Percentiles rank a stretch among this genome's conserved stretches.
Conservation (phyloP, 2,113 vertebrate genomes). For the Ophiodon elongatus region DNA sequence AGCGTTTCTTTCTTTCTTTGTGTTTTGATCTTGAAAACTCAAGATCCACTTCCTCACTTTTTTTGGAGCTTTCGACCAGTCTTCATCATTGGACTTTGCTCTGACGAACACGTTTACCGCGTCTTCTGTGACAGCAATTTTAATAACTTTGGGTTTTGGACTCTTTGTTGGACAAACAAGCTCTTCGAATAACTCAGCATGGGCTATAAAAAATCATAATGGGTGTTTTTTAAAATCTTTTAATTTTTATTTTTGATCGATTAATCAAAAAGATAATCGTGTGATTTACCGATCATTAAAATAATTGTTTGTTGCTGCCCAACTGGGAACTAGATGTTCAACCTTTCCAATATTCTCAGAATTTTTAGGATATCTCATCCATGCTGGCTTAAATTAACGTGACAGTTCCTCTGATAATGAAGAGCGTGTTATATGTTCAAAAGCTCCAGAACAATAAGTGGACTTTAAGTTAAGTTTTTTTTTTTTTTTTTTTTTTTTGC, state of each 20-base stretch:
- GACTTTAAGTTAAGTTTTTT: too few species aligned
- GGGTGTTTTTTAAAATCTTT: too few species aligned
- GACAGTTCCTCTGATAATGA: too few species aligned
- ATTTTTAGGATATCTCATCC: too few species aligned
- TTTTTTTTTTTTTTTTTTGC: not conserved
- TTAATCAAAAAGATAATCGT: not conserved
- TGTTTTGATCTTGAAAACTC: not conserved
- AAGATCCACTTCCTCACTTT: not conserved
- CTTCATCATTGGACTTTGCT: not conserved
- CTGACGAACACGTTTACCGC: not conserved
- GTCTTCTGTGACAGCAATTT: not conserved
- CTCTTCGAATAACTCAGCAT: not conserved
- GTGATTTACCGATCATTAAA: not conserved
- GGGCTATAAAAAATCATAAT: too few species aligned
- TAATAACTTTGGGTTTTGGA: too few species aligned
- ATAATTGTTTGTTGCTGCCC: not conserved
- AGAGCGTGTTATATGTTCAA: not conserved
- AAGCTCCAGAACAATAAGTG: not conserved
- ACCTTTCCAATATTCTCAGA: too few species aligned
- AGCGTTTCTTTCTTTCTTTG: not conserved
- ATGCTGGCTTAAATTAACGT: too few species aligned
- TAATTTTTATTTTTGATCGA: not conserved
- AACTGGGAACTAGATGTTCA: not conserved
- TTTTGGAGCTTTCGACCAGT: not conserved
- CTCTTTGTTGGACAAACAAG: not conserved